phyloP scores from a whole-genome alignment of 2,797 vertebrate genomes.

The Gadopsis marmoratus region DNA sequence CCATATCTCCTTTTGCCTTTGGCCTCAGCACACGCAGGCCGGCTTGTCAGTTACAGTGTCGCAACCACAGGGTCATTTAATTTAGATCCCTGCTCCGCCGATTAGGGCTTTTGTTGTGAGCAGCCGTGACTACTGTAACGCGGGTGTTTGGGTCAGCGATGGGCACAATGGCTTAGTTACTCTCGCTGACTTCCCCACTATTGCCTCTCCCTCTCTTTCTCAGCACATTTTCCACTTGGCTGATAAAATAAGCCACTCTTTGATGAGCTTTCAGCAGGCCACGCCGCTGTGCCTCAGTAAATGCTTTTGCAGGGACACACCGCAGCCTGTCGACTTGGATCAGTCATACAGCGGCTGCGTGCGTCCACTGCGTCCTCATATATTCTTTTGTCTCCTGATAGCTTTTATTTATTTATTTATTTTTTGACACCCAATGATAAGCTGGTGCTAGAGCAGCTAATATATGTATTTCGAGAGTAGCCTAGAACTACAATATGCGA shows the following conservation, averaged over 20 bases:
- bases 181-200: constrained; percentile 78
- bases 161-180: constrained; percentile 79
- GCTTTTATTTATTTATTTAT: no score
- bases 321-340: constrained; percentile 78
- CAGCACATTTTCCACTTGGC: constrained; percentile 85
- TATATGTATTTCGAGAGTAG: constrained; percentile 39
- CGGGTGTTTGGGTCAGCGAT: constrained; percentile 77
- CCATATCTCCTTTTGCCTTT: constrained; percentile 62
- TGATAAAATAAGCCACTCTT: constrained; percentile 84
- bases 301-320: constrained; percentile 79
- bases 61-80: constrained; percentile 72
- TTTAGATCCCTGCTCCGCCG: constrained; percentile 67
- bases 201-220: constrained; percentile 74
- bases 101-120: constrained; percentile 79
- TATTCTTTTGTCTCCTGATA: constrained; percentile 47
- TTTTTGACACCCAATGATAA: constrained; percentile 41
- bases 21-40: constrained; percentile 41
- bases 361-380: constrained; percentile 42
- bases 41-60: constrained; percentile 72
- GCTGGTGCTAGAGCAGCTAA: constrained; percentile 7
- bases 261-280: constrained; percentile 80
- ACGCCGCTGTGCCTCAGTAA: constrained; percentile 68
- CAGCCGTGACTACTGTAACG: constrained; percentile 70
- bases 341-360: constrained; percentile 66
- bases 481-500: constrained; percentile 22